A percentile compares a stretch with the other conserved stretches of the same genome.
phyloP scores from a whole-genome alignment of 1,140 invertebrate species.

The Pseudomyrmex concolor region DNA sequence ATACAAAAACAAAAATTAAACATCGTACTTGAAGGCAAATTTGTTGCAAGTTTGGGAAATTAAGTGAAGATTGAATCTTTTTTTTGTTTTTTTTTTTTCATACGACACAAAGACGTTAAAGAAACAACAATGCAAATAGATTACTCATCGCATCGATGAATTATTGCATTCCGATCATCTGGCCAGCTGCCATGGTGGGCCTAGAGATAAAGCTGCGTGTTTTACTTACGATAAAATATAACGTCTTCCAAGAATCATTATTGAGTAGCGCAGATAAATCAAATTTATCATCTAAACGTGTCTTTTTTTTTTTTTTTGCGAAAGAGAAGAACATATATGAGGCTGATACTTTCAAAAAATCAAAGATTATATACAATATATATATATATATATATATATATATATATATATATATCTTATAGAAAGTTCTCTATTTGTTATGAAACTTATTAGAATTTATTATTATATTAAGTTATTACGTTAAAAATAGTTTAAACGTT shows the following conservation, averaged over 20 bases:
- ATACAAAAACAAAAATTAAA: neutral
- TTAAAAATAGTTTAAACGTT: no score
- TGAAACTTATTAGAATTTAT: no score
- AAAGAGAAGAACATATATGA: neutral
- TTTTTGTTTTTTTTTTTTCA: neutral
- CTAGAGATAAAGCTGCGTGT: slow-evolving; percentile 6
- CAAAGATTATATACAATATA: no score
- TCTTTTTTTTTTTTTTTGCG: neutral
- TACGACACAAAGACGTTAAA: neutral
- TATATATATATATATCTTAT: no score
- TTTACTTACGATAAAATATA: slow-evolving; percentile 14
- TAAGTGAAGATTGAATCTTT: neutral
- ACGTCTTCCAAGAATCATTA: neutral
- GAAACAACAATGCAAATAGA: neutral
- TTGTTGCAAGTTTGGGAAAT: neutral
- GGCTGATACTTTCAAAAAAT: no score
- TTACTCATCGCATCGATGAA: slow-evolving; percentile 16
- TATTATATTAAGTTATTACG: no score
- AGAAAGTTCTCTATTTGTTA: no score
- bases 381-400: no score
- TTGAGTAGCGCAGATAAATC: no score
- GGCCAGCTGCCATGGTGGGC: neutral
- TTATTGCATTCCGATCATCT: slow-evolving; percentile 32
- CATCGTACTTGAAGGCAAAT: neutral
- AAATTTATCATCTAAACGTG: no score